Evolutionary conservation across 92 coral and sea anemone genomes (phyloP).

Genomic region (Plumapathes pennacea): DNA sequence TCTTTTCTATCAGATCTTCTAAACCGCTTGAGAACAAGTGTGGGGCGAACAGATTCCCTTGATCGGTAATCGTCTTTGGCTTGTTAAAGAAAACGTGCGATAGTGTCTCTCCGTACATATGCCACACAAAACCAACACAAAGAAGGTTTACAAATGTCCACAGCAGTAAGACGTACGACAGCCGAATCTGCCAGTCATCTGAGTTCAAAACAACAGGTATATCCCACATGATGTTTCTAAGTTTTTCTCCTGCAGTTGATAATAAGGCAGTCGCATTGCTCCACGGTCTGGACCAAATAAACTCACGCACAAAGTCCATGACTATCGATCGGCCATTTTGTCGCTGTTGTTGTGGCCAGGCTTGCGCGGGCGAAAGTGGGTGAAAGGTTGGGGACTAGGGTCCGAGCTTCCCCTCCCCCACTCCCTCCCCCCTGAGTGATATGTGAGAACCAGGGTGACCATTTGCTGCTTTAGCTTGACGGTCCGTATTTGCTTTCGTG

Average conservation of each 20-base stretch:
- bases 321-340: too few relatives aligned
- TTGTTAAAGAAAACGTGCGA: constrained; percentile 79
- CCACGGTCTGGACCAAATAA: too few relatives aligned
- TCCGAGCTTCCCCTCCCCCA: too few relatives aligned
- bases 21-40: constrained; percentile 35
- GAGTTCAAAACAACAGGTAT: constrained; percentile 43
- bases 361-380: too few relatives aligned
- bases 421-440: too few relatives aligned
- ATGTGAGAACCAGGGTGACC: too few relatives aligned
- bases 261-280: neutral
- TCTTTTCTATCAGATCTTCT: constrained; percentile 74
- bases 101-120: constrained; percentile 63
- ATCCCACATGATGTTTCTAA: constrained; percentile 13
- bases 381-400: too few relatives aligned
- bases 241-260: neutral
- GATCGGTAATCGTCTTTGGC: constrained; percentile 55
- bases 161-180: constrained; percentile 64
- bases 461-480: too few relatives aligned
- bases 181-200: constrained; percentile 96
- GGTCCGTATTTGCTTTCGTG: too few relatives aligned
- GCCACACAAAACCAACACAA: constrained; percentile 84
- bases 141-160: constrained; percentile 77
- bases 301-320: too few relatives aligned
- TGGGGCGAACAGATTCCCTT: constrained; percentile 9
- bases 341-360: too few relatives aligned